phyloP scores from a whole-genome alignment of 2,113 vertebrate species.

The Laticauda colubrina region DNA sequence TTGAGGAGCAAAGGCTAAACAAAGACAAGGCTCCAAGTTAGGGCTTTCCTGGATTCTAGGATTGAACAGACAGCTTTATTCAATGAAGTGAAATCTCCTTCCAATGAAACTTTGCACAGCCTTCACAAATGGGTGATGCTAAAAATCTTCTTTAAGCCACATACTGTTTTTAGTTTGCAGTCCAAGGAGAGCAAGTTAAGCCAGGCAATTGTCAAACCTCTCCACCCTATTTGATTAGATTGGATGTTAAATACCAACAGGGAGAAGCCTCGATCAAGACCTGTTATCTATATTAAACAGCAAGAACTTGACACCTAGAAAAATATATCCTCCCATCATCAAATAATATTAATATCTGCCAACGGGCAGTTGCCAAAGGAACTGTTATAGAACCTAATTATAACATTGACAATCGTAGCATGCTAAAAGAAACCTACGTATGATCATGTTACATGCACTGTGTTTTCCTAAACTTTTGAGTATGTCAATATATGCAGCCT shows the following conservation, averaged over 20 bases:
- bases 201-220: not conserved
- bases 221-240: constrained; percentile 1
- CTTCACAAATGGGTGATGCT: not conserved
- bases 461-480: not conserved
- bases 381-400: not conserved
- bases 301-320: not conserved
- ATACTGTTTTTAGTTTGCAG: not conserved
- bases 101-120: not conserved
- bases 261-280: not conserved
- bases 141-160: not conserved
- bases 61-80: not conserved
- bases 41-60: not conserved
- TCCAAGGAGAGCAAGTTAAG: not conserved
- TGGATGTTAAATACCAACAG: not conserved
- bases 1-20: not conserved
- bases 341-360: not conserved
- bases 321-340: not conserved
- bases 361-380: not conserved
- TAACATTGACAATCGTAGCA: not conserved
- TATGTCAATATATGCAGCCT: not conserved
- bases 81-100: not conserved
- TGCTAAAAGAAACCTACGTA: not conserved
- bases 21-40: not conserved
- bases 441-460: not conserved
- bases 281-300: not conserved